Percentiles rank a stretch among this genome's conserved stretches.
phyloP scores from a whole-genome alignment of 2,113 vertebrate genomes.

The Tetraodon nigroviridis region DNA sequence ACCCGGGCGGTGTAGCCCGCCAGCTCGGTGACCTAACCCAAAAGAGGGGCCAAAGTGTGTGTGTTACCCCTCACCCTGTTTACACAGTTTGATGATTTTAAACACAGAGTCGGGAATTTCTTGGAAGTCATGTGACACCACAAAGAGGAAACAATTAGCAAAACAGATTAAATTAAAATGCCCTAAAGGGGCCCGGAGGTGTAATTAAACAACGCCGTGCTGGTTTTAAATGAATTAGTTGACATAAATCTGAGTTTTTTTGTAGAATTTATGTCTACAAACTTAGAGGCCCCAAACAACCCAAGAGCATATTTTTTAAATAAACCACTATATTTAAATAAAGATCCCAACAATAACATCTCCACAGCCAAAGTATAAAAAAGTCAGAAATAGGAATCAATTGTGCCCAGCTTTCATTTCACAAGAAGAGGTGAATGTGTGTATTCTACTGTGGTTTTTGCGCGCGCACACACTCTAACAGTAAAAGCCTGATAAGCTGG shows the following conservation, averaged over 20 bases:
- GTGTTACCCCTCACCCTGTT: no score
- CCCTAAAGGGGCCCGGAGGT: neutral
- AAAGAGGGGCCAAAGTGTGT: constrained; percentile 7
- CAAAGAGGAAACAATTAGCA: neutral
- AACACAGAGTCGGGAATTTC: constrained; percentile 33
- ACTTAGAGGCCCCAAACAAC: no score
- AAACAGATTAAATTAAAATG: neutral
- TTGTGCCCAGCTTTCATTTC: no score
- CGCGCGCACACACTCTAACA: no score
- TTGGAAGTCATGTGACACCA: neutral
- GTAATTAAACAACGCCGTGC: no score
- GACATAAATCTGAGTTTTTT: no score
- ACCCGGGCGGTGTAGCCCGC: constrained; percentile 95
- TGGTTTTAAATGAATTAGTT: no score
- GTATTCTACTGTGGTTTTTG: neutral
- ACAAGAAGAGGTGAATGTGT: neutral
- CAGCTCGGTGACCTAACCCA: constrained; percentile 88
- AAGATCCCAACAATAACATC: no score
- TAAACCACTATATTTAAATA: no score
- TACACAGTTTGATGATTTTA: constrained; percentile 33
- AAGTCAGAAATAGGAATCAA: neutral
- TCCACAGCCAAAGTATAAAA: neutral
- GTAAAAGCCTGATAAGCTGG: neutral
- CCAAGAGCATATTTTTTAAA: no score
- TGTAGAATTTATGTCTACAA: no score